A percentile compares a stretch with the other conserved stretches of the same genome.
Conservation (phyloP, 2,888 invertebrate genomes). For the Octonoba sinensis region DNA sequence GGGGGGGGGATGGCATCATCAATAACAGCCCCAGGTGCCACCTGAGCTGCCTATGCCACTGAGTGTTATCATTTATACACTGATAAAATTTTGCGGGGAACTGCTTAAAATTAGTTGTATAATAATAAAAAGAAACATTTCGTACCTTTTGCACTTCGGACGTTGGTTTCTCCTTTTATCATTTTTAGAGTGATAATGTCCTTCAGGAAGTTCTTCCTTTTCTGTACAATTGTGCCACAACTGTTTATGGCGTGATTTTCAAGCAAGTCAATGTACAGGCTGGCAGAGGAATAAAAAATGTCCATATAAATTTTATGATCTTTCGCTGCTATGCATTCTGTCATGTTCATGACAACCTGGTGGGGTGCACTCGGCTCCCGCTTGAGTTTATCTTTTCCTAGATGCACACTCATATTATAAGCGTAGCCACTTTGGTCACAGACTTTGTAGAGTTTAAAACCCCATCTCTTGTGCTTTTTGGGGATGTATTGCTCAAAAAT, state of each 20-base stretch:
- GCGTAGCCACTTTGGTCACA: constrained; percentile 14
- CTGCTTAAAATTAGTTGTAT: too few relatives aligned
- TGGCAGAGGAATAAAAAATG: constrained; percentile 19
- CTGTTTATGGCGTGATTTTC: constrained; percentile 2
- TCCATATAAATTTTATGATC: constrained; percentile 36
- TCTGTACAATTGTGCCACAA: constrained; percentile 1
- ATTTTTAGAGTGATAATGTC: background rate
- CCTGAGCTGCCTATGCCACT: too few relatives aligned
- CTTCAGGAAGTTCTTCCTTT: constrained; percentile 21
- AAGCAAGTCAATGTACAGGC: background rate
- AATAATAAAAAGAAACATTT: too few relatives aligned
- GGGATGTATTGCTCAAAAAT: constrained; percentile 29
- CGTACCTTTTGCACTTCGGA: constrained; percentile 1
- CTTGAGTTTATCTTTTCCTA: constrained; percentile 19
- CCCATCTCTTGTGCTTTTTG: constrained; percentile 20
- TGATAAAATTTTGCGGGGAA: too few relatives aligned
- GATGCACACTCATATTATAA: constrained; percentile 22
- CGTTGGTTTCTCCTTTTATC: background rate
- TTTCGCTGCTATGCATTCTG: background rate
- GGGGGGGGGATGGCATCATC: too few relatives aligned
- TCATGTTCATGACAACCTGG: background rate
- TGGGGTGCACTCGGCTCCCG: background rate
- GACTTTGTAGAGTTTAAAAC: constrained; percentile 21
- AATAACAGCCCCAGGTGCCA: too few relatives aligned
- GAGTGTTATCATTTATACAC: too few relatives aligned